phyloP scores from a whole-genome alignment of 2,113 vertebrate genomes.

The Pardalotus punctatus region DNA sequence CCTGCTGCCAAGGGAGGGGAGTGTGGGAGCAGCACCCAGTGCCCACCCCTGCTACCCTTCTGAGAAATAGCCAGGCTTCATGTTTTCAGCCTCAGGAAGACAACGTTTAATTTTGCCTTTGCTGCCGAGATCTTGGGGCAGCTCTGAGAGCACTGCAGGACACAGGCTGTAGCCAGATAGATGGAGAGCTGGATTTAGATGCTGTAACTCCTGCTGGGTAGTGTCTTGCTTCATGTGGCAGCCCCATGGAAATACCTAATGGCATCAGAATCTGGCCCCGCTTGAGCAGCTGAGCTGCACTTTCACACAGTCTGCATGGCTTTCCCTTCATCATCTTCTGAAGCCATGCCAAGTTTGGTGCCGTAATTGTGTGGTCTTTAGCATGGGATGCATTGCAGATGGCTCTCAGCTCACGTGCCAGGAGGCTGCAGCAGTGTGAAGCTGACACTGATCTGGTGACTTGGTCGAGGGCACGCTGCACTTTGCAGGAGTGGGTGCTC shows the following conservation, averaged over 20 bases:
- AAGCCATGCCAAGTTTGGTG: not conserved
- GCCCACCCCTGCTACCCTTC: not conserved
- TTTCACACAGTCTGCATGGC: not conserved
- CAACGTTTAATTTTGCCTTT: not conserved
- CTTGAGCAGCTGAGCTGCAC: not conserved
- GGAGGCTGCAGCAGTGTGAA: not conserved
- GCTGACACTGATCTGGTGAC: accelerated
- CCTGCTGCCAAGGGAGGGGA: not conserved
- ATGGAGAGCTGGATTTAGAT: not conserved
- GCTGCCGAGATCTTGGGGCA: not conserved
- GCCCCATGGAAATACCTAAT: not conserved
- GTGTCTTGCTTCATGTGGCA: not conserved
- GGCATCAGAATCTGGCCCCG: not conserved
- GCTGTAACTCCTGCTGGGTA: not conserved
- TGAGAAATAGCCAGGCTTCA: not conserved
- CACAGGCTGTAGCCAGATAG: not conserved
- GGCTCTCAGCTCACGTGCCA: accelerated
- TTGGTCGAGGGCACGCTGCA: not conserved
- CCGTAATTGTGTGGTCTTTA: not conserved
- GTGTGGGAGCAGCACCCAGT: accelerated
- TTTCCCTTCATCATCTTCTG: not conserved
- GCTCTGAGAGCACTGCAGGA: not conserved
- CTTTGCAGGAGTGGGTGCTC: not conserved
- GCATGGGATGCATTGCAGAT: not conserved
- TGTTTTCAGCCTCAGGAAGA: not conserved